Evolutionary conservation across 2,113 vertebrate species (phyloP), one percentile per base, ranked within the genome.

Genomic region (Connochaetes taurinus): DNA sequence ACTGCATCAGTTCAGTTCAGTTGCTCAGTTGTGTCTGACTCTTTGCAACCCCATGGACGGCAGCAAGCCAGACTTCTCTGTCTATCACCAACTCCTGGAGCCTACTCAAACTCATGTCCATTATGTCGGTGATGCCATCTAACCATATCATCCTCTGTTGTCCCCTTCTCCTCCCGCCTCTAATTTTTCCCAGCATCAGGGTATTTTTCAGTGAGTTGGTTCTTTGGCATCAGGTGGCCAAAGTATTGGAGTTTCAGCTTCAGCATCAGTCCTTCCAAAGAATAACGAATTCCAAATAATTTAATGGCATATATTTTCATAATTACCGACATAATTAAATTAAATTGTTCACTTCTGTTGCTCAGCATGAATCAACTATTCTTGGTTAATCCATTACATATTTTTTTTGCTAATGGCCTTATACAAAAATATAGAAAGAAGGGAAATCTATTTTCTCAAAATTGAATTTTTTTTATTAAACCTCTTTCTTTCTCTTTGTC

Each of bases 301-400:
- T 33, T 43, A 87, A n/a, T 2, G 40, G 5, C 7, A 60, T 82
- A 14, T 58, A 1, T 83, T 94, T 96, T 93, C 52, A 93, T 94
- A 89, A 87, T 87, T 78, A 78, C 1, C 86, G 47, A 45, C 5
- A 74, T 58, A 94, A 50, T 43, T 91, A 45, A 95, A 90, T 12
- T 14, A 58, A 90, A 43, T 57, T 95, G 40, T 21, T 76, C 7
- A 87, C 1, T 43, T 40, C 2, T 86, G 15, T 1, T 52, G 1
- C 64, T 97, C 53, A 67, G 76, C 16, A 86, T 93, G 14, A 93
- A 55, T 29, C 50, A 92, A 60, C 40, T 47, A 31, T 67, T 27
- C 1, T 86, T 60, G 2, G 43, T 78, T 55, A 57, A 55, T 60
- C 25, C 10, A 74, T 29, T 74, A 33, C 4, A 50, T 91, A 19